Percentiles rank a stretch among this genome's conserved stretches.
phyloP scores from a whole-genome alignment of 2,888 invertebrate genomes.

The Spialia ferax region DNA sequence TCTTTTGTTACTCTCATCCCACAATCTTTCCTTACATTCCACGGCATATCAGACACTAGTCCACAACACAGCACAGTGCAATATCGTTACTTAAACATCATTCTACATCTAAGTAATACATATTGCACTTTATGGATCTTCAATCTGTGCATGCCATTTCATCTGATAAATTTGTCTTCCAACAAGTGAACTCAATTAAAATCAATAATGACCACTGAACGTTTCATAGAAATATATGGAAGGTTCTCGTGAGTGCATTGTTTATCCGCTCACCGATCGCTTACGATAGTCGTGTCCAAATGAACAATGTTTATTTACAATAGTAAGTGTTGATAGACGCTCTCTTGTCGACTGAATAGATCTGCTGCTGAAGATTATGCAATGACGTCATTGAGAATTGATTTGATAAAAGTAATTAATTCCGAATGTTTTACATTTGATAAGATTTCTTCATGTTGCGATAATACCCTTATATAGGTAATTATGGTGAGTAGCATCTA shows the following conservation, averaged over 20 bases:
- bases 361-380: slow-evolving; percentile 1
- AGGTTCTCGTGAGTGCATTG: slow-evolving; percentile 46
- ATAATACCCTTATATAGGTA: too few species aligned
- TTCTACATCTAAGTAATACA: too few species aligned
- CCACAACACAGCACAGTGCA: too few species aligned
- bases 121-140: too few species aligned
- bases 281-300: slow-evolving; percentile 50
- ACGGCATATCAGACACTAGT: too few species aligned
- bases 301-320: slow-evolving; percentile 55
- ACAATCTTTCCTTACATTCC: too few species aligned
- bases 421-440: background rate
- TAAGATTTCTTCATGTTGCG: background rate
- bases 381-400: background rate
- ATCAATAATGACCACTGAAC: too few species aligned
- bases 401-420: slow-evolving; percentile 6
- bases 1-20: too few species aligned
- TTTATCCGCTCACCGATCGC: slow-evolving; percentile 51
- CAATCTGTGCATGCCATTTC: too few species aligned
- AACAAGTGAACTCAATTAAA: slow-evolving; percentile 22
- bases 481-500: too few species aligned
- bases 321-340: slow-evolving; percentile 25
- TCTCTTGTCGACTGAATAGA: slow-evolving; percentile 10
- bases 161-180: slow-evolving; percentile 4
- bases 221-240: slow-evolving; percentile 1
- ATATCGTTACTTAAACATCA: too few species aligned